Evolutionary conservation across 1,140 invertebrate species (phyloP), one percentile per base, ranked within the genome.

Genomic region (Papilio dardanus): DNA sequence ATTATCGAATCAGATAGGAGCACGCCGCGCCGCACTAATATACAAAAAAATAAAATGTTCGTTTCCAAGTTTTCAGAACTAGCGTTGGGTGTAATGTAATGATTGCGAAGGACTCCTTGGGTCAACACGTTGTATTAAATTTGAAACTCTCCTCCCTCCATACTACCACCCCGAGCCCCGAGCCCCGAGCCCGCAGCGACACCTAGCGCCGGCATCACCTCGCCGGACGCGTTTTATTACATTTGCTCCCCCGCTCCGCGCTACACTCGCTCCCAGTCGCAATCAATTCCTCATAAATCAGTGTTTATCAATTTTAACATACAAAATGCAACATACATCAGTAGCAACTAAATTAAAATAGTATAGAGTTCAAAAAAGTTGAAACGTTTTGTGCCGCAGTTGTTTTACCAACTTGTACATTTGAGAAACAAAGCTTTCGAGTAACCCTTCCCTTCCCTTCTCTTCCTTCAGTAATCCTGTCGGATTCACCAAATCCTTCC

Each of bases 1-100:
- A 78, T 78, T 78, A 78, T 78, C 46, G 77, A 74, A 58, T 71
- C 71, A 71, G 71, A 69, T 71, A 54, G 40, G 21, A 2, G 21
- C 67, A n/a, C 19, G 33, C 67, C 46, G 19, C 40, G 46, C 46
- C 37, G 7, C 14, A 12, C n/a, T n/a, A n/a, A n/a, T n/a, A 10
- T 7, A 10, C 10, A 54, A 54, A 54, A 54, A 24, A 21, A 54
- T 21, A 21, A 50, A 50, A 50, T 21, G 21, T 24, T 54, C 21
- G 19, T 7, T 24, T 54, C 19, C 16, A 54, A 2, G 12, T 54
- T 54, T 54, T 54, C 42, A 24, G 50, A 10, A 54, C 21, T 24
- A 54, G 50, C 50, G 6, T 54, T 24, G 19, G 24, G 19, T 24
- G 7, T 3, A 54, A 54, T 46, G 42, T 46, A 54, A 54, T 54